Conservation (phyloP, 2,113 vertebrate genomes). For the Hyaena hyaena region DNA sequence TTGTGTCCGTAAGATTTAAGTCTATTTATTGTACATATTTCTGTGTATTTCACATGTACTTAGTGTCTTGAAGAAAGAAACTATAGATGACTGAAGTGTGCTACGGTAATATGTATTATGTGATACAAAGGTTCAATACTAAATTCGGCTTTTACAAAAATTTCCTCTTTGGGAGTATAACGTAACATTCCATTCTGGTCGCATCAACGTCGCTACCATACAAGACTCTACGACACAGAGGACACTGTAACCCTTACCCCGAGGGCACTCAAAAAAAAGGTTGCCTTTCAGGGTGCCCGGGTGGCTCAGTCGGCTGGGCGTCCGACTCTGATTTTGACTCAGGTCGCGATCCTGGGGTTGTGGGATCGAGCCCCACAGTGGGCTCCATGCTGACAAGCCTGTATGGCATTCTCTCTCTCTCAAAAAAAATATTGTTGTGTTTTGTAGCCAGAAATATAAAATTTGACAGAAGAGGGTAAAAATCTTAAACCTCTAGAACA, state of each 20-base stretch:
- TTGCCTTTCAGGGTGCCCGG: neutral
- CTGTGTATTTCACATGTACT: neutral
- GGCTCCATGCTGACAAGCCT: neutral
- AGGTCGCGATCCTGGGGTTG: neutral
- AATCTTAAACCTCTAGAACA: neutral
- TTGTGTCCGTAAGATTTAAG: neutral
- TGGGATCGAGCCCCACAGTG: neutral
- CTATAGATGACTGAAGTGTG: neutral
- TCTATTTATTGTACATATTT: neutral
- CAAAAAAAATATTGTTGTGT: neutral
- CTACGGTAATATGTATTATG: neutral
- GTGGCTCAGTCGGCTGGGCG: neutral
- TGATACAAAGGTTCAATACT: neutral
- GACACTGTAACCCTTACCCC: neutral
- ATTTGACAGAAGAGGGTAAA: neutral
- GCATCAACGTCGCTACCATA: neutral
- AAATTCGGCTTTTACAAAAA: constrained; percentile 44
- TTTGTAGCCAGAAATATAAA: constrained; percentile 52
- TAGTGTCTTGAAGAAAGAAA: neutral
- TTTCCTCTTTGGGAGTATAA: neutral
- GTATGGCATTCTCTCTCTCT: neutral
- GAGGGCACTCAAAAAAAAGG: constrained; percentile 6
- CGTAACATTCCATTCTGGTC: neutral
- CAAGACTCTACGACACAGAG: neutral
- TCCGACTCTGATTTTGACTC: neutral